Conservation (phyloP, 1,140 invertebrate genomes). For the Phymorhynchus buccinoides region DNA sequence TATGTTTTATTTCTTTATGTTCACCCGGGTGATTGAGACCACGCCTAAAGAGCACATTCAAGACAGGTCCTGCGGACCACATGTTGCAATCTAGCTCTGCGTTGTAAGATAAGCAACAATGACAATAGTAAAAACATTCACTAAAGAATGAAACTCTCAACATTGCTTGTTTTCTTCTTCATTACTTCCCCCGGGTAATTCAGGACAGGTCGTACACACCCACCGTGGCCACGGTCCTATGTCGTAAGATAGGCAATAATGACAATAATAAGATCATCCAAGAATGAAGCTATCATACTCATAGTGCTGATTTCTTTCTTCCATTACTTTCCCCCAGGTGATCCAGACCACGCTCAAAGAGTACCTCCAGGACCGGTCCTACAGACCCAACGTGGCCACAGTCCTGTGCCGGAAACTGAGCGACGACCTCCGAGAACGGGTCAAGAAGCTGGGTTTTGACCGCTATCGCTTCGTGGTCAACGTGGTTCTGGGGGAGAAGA, state of each 20-base stretch:
- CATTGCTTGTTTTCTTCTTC: too few species aligned
- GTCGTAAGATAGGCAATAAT: not conserved
- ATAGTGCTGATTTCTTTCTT: too few species aligned
- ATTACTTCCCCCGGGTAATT: not conserved
- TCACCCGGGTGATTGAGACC: too few species aligned
- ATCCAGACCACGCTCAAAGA: slow-evolving; percentile 35
- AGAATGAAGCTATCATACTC: too few species aligned
- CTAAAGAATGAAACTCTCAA: too few species aligned
- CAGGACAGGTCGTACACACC: too few species aligned
- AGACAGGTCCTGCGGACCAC: not conserved
- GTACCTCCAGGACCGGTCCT: slow-evolving; percentile 33
- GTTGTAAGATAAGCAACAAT: not conserved
- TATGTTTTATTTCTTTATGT: too few species aligned
- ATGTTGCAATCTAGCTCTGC: not conserved
- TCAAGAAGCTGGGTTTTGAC: slow-evolving; percentile 58
- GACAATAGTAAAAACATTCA: not conserved
- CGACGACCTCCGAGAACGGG: slow-evolving; percentile 53
- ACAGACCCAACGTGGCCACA: slow-evolving; percentile 41
- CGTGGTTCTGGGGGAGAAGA: slow-evolving; percentile 58
- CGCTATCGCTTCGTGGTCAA: slow-evolving; percentile 61
- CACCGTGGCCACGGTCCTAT: too few species aligned
- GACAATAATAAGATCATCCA: not conserved
- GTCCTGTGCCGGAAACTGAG: slow-evolving; percentile 48
- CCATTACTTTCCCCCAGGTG: not conserved
- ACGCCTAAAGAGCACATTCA: not conserved